Evolutionary conservation across 2,888 invertebrate species (phyloP), one percentile per base, ranked within the genome.

Genomic region (Baccha elongata): DNA sequence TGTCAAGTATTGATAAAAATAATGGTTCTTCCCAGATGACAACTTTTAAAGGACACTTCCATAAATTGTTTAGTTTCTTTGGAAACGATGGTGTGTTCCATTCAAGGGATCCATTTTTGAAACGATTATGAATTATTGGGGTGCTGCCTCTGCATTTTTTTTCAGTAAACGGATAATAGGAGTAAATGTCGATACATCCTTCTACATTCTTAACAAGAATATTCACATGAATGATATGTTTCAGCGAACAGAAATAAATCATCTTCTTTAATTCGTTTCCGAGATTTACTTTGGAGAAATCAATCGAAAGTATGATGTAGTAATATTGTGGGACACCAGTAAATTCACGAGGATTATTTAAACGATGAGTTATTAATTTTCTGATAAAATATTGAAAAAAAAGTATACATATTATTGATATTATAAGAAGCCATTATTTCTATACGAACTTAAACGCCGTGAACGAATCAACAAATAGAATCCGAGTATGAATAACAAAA

Each of bases 121-220:
- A 58, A 17, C 58, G 58, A 26, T 58, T 58, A 1, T 58, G 17
- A 15, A 58, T 10, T 5, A 10, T 26, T 17, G 26, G 3, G 1
- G 1, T 8, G 17, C 15, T 42, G 6, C 17, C 3, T 13, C 58
- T 40, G 10, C 58, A 58, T 26, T 21, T 42, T 0, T 26, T 15
- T 7, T 26, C 26, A 3, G 58, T 42, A n/a, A 58, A 58, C 6
- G 58, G 58, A 58, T 23, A 58, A 6, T 17, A 58, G 0, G 58
- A 35, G 42, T 58, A 58, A 26, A 58, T 17, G 3, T 15, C 26
- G 0, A 7, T 8, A 0, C 1, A 10, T 26, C 58, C n/a, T n/a
- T n/a, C n/a, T n/a, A 42, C 0, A 17, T 42, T 7, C 10, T 42
- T 42, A 7, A 58, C 42, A 26, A 58, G 17, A 1, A 58, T 11